phyloP scores from a whole-genome alignment of 2,888 invertebrate species.

The Rotaria sp. region DNA sequence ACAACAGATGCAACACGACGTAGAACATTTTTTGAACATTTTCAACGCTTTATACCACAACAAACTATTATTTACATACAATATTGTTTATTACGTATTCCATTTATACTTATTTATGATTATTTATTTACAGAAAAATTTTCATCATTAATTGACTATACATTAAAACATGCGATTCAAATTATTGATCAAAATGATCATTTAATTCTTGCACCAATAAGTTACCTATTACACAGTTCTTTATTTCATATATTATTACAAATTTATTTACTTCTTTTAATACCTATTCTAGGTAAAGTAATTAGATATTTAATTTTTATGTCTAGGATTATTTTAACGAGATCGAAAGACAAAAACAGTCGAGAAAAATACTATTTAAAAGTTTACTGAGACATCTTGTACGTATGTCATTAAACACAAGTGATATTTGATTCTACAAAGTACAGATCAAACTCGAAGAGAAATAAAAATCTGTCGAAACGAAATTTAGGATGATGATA shows the following conservation, averaged over 20 bases:
- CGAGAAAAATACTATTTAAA: too few species aligned
- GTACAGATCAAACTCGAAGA: too few species aligned
- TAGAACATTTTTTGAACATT: not conserved
- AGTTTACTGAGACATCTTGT: too few species aligned
- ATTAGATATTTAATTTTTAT: too few species aligned
- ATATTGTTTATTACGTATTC: conserved; percentile 18
- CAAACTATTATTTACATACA: not conserved
- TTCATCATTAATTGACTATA: not conserved
- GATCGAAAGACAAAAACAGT: too few species aligned
- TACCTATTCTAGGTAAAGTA: not conserved
- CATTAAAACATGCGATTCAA: not conserved
- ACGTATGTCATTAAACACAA: too few species aligned
- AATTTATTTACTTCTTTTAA: not conserved
- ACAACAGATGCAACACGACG: not conserved
- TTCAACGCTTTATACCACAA: not conserved
- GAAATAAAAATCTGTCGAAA: too few species aligned
- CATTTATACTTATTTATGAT: not conserved
- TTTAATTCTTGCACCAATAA: not conserved
- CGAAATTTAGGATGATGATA: too few species aligned
- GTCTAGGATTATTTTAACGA: too few species aligned
- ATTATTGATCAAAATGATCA: not conserved
- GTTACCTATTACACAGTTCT: not conserved
- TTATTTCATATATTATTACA: not conserved
- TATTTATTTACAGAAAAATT: conserved; percentile 10
- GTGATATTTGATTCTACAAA: too few species aligned